These are phyloP conservation scores for Distichodus sexfasciatus DNA, from an alignment of 2,797 vertebrate genomes.

Conservation along the genomic window DNA sequence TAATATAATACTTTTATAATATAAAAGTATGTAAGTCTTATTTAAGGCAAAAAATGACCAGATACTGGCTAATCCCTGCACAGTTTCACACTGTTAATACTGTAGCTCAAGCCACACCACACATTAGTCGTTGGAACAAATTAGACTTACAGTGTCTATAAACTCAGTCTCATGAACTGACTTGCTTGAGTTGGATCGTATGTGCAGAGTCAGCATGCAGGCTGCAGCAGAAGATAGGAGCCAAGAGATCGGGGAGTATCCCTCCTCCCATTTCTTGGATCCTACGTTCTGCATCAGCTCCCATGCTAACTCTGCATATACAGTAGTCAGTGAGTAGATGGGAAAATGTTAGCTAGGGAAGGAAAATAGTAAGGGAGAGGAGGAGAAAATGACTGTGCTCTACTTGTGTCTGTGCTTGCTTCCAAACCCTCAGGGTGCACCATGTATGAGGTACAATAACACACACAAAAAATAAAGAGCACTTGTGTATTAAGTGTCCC, in stretches of 20 bases:
- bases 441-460: neutral
- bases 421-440: neutral
- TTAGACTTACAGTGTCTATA: slow-evolving; percentile 4
- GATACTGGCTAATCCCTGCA: slow-evolving; percentile 19
- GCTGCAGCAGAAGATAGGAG: neutral
- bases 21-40: too few species aligned
- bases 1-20: too few species aligned
- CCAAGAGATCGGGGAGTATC: slow-evolving; percentile 6
- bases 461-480: neutral
- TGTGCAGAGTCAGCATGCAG: slow-evolving; percentile 33
- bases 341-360: neutral
- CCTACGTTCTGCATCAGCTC: too few species aligned
- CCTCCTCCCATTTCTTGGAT: too few species aligned
- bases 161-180: slow-evolving; percentile 34
- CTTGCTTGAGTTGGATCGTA: slow-evolving; percentile 33
- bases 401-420: neutral
- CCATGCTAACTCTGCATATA: too few species aligned
- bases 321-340: neutral
- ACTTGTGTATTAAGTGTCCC: neutral
- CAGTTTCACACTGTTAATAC: too few species aligned
- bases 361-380: slow-evolving; percentile 16
- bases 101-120: too few species aligned
- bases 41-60: slow-evolving; percentile 9
- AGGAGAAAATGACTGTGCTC: neutral
- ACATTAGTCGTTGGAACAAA: slow-evolving; percentile 33